Conservation (phyloP, 1,140 invertebrate genomes). For the Psilanteris sp. region DNA sequence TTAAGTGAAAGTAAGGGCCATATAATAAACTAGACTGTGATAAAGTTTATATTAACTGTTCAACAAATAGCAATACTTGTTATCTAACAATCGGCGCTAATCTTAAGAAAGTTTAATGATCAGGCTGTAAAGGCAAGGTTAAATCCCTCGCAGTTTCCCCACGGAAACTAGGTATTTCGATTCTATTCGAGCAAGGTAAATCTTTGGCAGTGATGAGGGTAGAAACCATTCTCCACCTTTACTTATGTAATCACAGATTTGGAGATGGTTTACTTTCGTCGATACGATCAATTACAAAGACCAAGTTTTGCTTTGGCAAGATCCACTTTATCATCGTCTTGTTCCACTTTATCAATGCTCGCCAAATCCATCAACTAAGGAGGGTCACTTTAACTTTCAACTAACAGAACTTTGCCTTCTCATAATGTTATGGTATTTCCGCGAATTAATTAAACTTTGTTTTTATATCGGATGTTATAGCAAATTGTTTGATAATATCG, state of each 20-base stretch:
- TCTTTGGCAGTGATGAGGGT: constrained; percentile 35
- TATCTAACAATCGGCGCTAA: constrained; percentile 44
- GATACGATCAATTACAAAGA: constrained; percentile 56
- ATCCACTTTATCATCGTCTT: constrained; percentile 52
- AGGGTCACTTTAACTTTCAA: constrained; percentile 50
- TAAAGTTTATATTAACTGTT: neutral
- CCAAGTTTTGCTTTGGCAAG: constrained; percentile 9
- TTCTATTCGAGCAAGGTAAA: constrained; percentile 23
- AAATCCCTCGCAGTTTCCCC: constrained; percentile 23
- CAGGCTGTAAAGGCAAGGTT: constrained; percentile 42
- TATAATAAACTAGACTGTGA: no score
- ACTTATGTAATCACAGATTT: constrained; percentile 44
- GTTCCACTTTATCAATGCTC: constrained; percentile 48
- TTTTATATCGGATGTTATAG: constrained; percentile 21
- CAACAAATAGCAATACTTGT: constrained; percentile 33
- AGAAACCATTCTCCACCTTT: constrained; percentile 23
- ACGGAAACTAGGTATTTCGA: constrained; percentile 21
- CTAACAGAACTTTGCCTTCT: constrained; percentile 17
- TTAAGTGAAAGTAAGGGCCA: neutral
- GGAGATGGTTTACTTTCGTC: constrained; percentile 40
- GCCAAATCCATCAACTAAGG: constrained; percentile 31
- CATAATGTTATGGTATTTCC: constrained; percentile 35
- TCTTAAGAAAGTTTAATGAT: constrained; percentile 48
- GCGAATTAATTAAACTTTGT: constrained; percentile 43
- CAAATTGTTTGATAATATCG: no score